phyloP scores from a whole-genome alignment of 2,888 invertebrate genomes.

The Galerucella pusilla region DNA sequence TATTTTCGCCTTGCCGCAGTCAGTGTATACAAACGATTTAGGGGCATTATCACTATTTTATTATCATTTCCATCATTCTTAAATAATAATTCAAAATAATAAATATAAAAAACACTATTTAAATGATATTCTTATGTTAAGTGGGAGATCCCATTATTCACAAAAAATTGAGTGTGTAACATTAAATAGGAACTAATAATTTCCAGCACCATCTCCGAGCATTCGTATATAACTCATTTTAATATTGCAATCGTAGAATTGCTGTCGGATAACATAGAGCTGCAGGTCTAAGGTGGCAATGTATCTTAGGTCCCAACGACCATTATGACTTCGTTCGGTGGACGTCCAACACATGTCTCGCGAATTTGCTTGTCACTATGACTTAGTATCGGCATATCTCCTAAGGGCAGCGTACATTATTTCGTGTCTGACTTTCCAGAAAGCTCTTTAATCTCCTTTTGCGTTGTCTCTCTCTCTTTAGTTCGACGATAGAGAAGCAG shows the following conservation, averaged over 20 bases:
- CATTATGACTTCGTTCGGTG: conserved; percentile 57
- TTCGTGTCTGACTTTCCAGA: conserved; percentile 56
- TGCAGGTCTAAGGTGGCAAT: conserved; percentile 56
- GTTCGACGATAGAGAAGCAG: background rate
- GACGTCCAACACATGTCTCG: conserved; percentile 64
- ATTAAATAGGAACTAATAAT: too few species aligned
- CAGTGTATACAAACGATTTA: too few species aligned
- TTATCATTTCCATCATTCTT: too few species aligned
- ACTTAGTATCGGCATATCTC: conserved; percentile 66
- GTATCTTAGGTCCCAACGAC: conserved; percentile 56
- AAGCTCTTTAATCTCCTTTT: conserved; percentile 64
- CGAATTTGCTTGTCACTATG: conserved; percentile 64
- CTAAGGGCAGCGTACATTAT: conserved; percentile 60
- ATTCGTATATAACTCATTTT: background rate
- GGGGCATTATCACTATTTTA: too few species aligned
- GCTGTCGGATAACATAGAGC: conserved; percentile 38
- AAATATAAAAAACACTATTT: too few species aligned
- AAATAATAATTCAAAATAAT: too few species aligned
- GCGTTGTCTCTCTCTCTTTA: conserved; percentile 23
- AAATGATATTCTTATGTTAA: too few species aligned
- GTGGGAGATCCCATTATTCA: too few species aligned
- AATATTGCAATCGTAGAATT: background rate
- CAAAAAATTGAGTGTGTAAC: too few species aligned
- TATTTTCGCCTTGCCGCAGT: too few species aligned
- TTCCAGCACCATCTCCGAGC: too few species aligned